These are phyloP conservation scores for Paralichthys olivaceus DNA, from an alignment of 2,113 vertebrate species.

Conservation along the genomic window DNA sequence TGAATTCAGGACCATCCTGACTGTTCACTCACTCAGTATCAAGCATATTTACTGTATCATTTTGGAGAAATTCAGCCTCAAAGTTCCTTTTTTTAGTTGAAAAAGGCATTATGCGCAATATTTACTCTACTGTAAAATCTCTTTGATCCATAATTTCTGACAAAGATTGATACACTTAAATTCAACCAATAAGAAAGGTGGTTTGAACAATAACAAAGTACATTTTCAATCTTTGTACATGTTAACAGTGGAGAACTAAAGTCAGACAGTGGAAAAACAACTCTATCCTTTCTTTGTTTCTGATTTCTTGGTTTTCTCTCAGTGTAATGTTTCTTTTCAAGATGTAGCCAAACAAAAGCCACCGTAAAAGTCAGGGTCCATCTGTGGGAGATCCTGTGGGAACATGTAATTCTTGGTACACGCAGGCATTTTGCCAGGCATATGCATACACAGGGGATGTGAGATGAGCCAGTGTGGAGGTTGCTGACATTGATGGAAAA, in stretches of 20 bases:
- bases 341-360: neutral
- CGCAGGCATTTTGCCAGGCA: neutral
- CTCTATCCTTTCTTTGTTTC: neutral
- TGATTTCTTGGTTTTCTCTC: neutral
- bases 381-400: too few species aligned
- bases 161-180: too few species aligned
- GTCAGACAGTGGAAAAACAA: conserved; percentile 14
- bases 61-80: too few species aligned
- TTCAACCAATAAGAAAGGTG: too few species aligned
- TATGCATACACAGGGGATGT: neutral
- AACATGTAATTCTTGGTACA: neutral
- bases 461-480: neutral
- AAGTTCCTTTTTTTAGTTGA: too few species aligned
- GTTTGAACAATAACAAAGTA: neutral
- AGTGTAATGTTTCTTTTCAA: neutral
- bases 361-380: neutral
- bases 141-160: too few species aligned
- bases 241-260: neutral
- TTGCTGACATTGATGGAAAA: conserved; percentile 45
- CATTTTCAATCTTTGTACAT: neutral
- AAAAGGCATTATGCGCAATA: too few species aligned
- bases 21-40: too few species aligned
- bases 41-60: too few species aligned
- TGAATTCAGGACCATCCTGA: too few species aligned
- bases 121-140: too few species aligned